Conservation (phyloP, 1,140 invertebrate genomes). For the Drosophila paulistorum region DNA sequence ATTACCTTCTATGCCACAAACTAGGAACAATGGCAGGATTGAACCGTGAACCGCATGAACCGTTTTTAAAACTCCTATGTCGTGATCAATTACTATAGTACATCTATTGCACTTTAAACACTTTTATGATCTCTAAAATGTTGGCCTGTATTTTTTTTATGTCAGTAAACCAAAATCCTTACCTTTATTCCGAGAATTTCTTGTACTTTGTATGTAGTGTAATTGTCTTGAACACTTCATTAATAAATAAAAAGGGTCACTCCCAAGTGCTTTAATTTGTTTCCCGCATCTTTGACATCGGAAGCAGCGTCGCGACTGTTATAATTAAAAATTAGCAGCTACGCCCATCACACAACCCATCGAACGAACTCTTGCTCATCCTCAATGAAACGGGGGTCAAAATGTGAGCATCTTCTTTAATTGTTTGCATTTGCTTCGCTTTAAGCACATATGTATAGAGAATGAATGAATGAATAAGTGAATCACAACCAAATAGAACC, state of each 20-base stretch:
- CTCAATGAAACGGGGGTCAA: slow-evolving; percentile 70
- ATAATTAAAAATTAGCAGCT: slow-evolving; percentile 75
- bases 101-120: no score
- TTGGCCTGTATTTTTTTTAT: no score
- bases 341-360: slow-evolving; percentile 59
- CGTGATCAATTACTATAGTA: no score
- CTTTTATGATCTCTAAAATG: no score
- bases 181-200: neutral
- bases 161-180: neutral
- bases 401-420: slow-evolving; percentile 70
- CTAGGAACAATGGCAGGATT: no score
- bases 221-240: slow-evolving; percentile 57
- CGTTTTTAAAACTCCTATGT: no score
- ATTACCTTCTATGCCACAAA: no score
- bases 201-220: neutral
- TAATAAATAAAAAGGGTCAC: slow-evolving; percentile 52
- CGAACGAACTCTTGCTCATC: slow-evolving; percentile 22
- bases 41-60: no score
- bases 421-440: slow-evolving; percentile 38
- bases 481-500: slow-evolving; percentile 41
- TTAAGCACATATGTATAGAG: slow-evolving; percentile 27
- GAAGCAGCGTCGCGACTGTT: slow-evolving; percentile 50
- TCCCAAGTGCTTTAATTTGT: slow-evolving; percentile 65
- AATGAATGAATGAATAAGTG: slow-evolving; percentile 31
- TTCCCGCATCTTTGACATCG: slow-evolving; percentile 77